Percentiles rank a stretch among this genome's conserved stretches.
phyloP scores from a whole-genome alignment of 2,797 vertebrate species.

The Propithecus deckenii region DNA sequence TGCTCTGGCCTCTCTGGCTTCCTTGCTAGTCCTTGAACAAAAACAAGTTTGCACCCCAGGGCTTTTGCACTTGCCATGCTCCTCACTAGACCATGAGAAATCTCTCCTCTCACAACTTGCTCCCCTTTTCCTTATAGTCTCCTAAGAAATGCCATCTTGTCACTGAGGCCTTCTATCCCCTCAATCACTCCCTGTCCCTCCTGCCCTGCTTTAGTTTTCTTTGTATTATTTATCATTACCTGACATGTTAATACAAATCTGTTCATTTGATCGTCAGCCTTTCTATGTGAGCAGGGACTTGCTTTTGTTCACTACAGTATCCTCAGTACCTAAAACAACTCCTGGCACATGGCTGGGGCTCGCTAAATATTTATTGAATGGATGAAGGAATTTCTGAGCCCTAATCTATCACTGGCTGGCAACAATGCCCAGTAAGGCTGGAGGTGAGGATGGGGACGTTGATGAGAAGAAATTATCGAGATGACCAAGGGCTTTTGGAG shows the following conservation, averaged over 20 bases:
- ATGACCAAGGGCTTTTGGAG: constrained; percentile 18
- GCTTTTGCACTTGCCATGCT: not conserved
- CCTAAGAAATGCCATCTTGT: not conserved
- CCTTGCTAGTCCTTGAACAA: not conserved
- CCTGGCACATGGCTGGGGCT: not conserved
- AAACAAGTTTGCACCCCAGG: not conserved
- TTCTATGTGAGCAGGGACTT: not conserved
- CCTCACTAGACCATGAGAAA: not conserved
- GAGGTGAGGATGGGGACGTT: not conserved
- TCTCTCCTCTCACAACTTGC: not conserved
- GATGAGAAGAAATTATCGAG: not conserved
- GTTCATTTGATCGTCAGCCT: constrained; percentile 31
- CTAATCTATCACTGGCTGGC: not conserved
- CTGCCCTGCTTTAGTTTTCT: not conserved
- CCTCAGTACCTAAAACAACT: not conserved
- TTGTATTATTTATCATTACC: not conserved
- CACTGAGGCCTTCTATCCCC: not conserved
- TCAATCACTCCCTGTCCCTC: not conserved
- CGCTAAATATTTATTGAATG: constrained; percentile 16
- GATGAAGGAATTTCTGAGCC: not conserved
- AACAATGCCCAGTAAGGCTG: not conserved
- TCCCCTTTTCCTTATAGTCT: not conserved
- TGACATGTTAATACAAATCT: not conserved
- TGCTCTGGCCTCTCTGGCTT: not conserved
- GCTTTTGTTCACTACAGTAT: not conserved